Evolutionary conservation across 2,113 vertebrate species (phyloP).

Genomic region (Phrynosoma blainvillii): DNA sequence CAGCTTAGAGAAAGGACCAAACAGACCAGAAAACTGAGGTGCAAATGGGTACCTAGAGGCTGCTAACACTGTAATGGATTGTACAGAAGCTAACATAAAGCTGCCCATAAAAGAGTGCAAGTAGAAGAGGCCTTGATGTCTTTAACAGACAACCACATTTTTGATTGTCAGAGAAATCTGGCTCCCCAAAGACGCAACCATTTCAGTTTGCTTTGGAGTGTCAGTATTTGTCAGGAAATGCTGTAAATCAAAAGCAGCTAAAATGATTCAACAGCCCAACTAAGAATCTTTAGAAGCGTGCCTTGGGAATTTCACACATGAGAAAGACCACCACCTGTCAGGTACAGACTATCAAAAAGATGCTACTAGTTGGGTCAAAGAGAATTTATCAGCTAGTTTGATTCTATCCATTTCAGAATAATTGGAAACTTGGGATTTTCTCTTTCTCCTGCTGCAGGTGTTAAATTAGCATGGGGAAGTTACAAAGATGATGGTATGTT

Average conservation of each 20-base stretch:
- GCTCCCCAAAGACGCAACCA: not conserved
- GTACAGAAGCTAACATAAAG: constrained; percentile 21
- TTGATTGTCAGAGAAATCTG: not conserved
- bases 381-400: not conserved
- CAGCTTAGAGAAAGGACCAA: not conserved
- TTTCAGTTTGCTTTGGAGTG: not conserved
- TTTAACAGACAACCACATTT: constrained; percentile 9
- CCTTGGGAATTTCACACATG: not conserved
- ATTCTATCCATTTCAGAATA: not conserved
- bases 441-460: not conserved
- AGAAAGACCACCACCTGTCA: not conserved
- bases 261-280: constrained; percentile 6
- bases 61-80: not conserved
- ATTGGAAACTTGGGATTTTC: not conserved
- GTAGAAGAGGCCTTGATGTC: not conserved
- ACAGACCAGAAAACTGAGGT: not conserved
- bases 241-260: constrained; percentile 7
- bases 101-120: not conserved
- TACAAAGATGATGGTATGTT: not conserved
- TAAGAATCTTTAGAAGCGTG: not conserved
- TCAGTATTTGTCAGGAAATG: not conserved
- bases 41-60: not conserved
- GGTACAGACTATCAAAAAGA: not conserved
- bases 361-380: not conserved
- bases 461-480: not conserved